phyloP scores from a whole-genome alignment of 2,888 invertebrate genomes.

The Protonemura montana region DNA sequence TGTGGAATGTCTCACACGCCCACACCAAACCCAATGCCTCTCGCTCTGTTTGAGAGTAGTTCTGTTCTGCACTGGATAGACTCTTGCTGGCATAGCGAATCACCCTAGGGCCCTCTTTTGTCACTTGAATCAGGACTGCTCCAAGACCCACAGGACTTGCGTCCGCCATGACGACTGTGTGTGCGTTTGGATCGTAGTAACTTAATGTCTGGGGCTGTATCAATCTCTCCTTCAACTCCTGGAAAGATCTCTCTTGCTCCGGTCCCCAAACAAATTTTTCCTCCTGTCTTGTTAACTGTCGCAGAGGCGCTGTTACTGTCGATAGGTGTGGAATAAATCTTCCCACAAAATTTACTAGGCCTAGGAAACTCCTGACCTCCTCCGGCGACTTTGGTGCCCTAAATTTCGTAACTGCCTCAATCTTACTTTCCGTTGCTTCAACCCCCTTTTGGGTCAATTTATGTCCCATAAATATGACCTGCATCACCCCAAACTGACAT shows the following conservation, averaged over 20 bases:
- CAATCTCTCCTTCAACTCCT: slow-evolving; percentile 50
- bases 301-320: slow-evolving; percentile 53
- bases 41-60: slow-evolving; percentile 56
- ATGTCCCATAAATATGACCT: slow-evolving; percentile 53
- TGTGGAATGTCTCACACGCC: slow-evolving; percentile 57
- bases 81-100: slow-evolving; percentile 57
- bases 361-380: slow-evolving; percentile 54
- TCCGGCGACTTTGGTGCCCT: slow-evolving; percentile 49
- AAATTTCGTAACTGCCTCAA: slow-evolving; percentile 52
- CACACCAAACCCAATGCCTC: slow-evolving; percentile 57
- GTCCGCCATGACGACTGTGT: slow-evolving; percentile 55
- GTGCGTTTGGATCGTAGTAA: slow-evolving; percentile 53
- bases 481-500: slow-evolving; percentile 52
- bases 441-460: slow-evolving; percentile 51
- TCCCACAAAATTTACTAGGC: slow-evolving; percentile 54
- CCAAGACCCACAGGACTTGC: slow-evolving; percentile 55
- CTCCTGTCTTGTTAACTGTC: slow-evolving; percentile 53
- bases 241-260: slow-evolving; percentile 53
- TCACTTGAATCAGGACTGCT: slow-evolving; percentile 54
- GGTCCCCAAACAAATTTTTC: slow-evolving; percentile 52
- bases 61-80: slow-evolving; percentile 56
- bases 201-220: slow-evolving; percentile 50
- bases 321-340: slow-evolving; percentile 52
- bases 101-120: slow-evolving; percentile 52
- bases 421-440: slow-evolving; percentile 52